phyloP scores from a whole-genome alignment of 2,113 vertebrate species.

The Gobius niger region DNA sequence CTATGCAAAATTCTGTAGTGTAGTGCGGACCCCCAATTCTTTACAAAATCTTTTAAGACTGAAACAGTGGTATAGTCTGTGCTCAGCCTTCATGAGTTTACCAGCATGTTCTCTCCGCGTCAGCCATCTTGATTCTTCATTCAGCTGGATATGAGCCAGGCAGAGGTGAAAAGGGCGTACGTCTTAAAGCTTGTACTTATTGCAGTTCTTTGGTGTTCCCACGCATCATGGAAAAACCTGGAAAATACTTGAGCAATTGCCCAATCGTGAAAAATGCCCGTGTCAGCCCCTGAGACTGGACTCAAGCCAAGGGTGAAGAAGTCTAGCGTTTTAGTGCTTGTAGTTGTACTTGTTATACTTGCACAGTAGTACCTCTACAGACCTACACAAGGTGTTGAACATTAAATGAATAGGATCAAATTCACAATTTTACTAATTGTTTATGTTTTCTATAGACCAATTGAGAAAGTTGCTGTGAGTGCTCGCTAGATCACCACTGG shows the following conservation, averaged over 20 bases:
- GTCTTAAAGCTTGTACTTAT: constrained; percentile 5
- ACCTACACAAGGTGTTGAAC: neutral
- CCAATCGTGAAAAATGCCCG: constrained; percentile 10
- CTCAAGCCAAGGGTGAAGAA: constrained; percentile 29
- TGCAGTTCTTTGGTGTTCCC: neutral
- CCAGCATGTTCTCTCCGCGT: constrained; percentile 26
- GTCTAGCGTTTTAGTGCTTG: constrained; percentile 15
- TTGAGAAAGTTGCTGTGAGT: too few relatives aligned
- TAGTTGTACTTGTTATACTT: neutral
- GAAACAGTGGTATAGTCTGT: too few relatives aligned
- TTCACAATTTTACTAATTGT: neutral
- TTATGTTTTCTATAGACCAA: neutral
- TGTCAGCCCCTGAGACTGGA: constrained; percentile 16
- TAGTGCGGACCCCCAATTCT: too few relatives aligned
- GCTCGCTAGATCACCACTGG: too few relatives aligned
- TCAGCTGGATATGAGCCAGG: constrained; percentile 36
- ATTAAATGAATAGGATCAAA: neutral
- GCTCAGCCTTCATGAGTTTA: constrained; percentile 14
- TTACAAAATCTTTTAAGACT: too few relatives aligned
- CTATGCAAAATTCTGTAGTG: too few relatives aligned
- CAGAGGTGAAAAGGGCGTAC: constrained; percentile 30
- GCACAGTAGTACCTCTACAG: neutral
- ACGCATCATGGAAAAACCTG: constrained; percentile 9
- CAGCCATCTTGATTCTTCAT: constrained; percentile 27
- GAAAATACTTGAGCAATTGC: constrained; percentile 1